A percentile compares a stretch with the other conserved stretches of the same genome.
Evolutionary conservation across 1,140 invertebrate genomes (phyloP).

Genomic region (Lepidostoma basale): DNA sequence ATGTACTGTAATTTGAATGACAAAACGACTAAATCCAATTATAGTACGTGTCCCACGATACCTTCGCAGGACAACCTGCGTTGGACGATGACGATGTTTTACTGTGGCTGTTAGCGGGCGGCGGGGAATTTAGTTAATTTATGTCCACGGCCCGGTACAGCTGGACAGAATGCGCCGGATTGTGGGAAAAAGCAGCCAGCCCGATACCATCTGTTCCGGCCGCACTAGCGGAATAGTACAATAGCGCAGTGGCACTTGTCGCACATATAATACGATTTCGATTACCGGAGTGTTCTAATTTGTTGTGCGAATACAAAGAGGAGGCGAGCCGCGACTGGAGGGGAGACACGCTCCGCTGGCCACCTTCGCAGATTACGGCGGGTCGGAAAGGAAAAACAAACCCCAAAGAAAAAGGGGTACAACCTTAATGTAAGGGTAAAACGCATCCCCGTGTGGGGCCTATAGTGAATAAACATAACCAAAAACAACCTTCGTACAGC

Average conservation of each 20-base stretch:
- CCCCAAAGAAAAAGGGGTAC: neutral
- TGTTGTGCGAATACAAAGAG: constrained; percentile 23
- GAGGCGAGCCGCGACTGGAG: neutral
- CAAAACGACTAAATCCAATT: too few species aligned
- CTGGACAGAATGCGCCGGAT: neutral
- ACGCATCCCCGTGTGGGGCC: too few species aligned
- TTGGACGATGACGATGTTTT: neutral
- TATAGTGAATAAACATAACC: too few species aligned
- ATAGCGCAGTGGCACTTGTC: constrained; percentile 25
- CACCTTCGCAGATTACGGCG: neutral
- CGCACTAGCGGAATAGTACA: too few species aligned
- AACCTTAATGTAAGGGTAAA: too few species aligned
- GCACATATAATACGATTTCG: constrained; percentile 11
- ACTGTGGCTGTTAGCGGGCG: neutral
- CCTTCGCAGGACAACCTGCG: constrained; percentile 4
- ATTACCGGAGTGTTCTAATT: constrained; percentile 15
- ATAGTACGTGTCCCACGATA: too few species aligned
- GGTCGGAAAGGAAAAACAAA: neutral
- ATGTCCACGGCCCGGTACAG: neutral
- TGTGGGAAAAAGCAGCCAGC: constrained; percentile 11
- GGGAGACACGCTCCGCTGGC: constrained; percentile 6
- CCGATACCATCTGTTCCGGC: constrained; percentile 9
- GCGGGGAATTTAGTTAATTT: constrained; percentile 1
- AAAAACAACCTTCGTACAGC: too few species aligned
- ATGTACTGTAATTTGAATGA: too few species aligned